Evolutionary conservation across 2,113 vertebrate genomes (phyloP).

Genomic region (Anhinga anhinga): DNA sequence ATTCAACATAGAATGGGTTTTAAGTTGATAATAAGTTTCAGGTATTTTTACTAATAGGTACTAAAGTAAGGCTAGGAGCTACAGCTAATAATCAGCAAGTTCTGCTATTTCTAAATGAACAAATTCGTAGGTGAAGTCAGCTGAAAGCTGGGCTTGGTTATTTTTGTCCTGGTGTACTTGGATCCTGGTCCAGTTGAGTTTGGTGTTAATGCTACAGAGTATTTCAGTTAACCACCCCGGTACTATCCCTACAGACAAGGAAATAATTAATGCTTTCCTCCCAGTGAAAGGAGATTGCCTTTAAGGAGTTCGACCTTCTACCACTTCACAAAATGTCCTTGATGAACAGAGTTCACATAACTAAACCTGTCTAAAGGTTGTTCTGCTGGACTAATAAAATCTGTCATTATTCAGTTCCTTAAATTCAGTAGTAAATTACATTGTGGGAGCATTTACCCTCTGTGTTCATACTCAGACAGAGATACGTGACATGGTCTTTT

Average conservation of each 20-base stretch:
- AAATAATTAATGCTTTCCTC: background rate
- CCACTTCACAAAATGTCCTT: background rate
- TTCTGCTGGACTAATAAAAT: slow-evolving; percentile 12
- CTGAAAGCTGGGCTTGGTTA: background rate
- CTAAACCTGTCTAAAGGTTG: slow-evolving; percentile 11
- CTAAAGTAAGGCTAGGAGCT: background rate
- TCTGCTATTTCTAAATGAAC: background rate
- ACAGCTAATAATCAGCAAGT: background rate
- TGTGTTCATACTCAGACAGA: background rate
- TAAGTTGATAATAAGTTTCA: background rate
- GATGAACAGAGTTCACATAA: background rate
- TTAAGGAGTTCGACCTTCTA: slow-evolving; percentile 2
- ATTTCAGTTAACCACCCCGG: background rate
- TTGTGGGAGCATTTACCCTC: background rate
- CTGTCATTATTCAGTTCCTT: background rate
- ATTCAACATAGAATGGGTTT: background rate
- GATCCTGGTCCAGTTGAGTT: background rate
- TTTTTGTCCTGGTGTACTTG: background rate
- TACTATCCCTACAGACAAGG: background rate
- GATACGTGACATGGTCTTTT: background rate
- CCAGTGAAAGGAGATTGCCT: background rate
- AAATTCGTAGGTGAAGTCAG: background rate
- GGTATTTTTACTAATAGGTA: background rate
- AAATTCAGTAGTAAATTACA: background rate
- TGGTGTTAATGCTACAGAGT: background rate